Base-by-base conservation (phyloP, 2,888 invertebrate species). In the Diaprepes abbreviatus region DNA sequence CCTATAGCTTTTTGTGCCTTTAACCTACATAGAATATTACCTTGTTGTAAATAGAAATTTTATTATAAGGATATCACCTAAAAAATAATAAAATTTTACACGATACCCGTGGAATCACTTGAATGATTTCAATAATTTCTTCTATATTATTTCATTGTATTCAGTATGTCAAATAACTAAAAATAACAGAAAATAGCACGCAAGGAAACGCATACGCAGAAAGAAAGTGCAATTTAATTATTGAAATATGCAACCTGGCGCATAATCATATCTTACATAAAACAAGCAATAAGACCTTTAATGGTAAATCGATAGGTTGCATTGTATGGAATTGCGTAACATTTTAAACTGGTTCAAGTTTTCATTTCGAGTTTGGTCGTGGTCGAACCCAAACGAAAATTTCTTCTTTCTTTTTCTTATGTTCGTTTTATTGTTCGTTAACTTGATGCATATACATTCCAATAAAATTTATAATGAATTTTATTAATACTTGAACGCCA, bases 331-430 rank as follows among this genome's bases (percentile, higher is more conserved):
- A 16, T 59, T 59, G 31, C 45, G n/a, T 31, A 45, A 45, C 7
- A 12, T 16, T 24, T 28, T 7, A 24, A 43, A 40, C 43, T 5
- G 58, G 40, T 54, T n/a, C 54, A 54, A 33, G 54, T 40, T 58
- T 40, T 21, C 14, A 28, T 57, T 57, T 57, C 58, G 43, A 54
- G 54, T 35, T 35, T 54, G n/a, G 17, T 54, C n/a, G n/a, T n/a
- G n/a, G n/a, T n/a, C 3, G 21, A 12, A 14, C 21, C 35, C 35
- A 21, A 19, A 10, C 12, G 12, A 24, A 12, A 45, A 21, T n/a
- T 12, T 45, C 24, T 38, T 38, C 14, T 38, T 38, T 14, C 3
- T 14, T 38, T 5, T 38, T n/a, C n/a, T n/a, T n/a, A n/a, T n/a
- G n/a, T n/a, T n/a, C n/a, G n/a, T n/a, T n/a, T n/a, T n/a, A n/a